Base-by-base conservation (phyloP, 2,888 invertebrate genomes). In the Aleiodes alternator region DNA sequence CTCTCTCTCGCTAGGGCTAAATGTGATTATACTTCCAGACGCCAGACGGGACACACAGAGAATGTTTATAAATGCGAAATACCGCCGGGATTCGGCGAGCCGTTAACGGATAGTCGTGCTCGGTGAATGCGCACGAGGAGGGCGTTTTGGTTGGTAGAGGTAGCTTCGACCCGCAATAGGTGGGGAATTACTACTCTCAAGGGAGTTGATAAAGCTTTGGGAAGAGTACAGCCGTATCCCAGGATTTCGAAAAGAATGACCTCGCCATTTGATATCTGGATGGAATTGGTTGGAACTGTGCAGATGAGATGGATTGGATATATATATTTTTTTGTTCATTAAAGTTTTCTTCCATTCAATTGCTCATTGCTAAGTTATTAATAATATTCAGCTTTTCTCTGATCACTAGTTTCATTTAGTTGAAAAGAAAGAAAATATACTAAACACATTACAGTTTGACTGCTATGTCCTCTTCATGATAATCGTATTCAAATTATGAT, bases 11-110 rank as follows among this genome's bases (percentile, higher is more conserved):
- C 38, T 43, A 29, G 64, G 29, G 55, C 55, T 29, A 66, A 72
- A 66, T 72, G 72, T 72, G 66, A 72, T 72, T 72, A 72, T 64
- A 72, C 64, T 53, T 55, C 7, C 11, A 53, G 34, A 34, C 34
- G 55, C 55, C 64, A 31, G 55, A 55, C 56, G 66, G 43, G 56
- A 72, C 55, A 53, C 55, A 53, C 55, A 14, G 56, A 72, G 56
- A 72, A 72, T 72, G 56, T 72, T 72, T 72, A 72, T 72, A 72
- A 72, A 72, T 72, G 72, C 66, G 66, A 66, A 72, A 66, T 66
- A 72, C 72, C 72, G 29, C 29, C 48, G 72, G 72, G 72, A 72
- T 66, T 72, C 72, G 66, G 51, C 55, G 72, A 66, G 66, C 55
- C 66, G 55, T 72, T 55, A 72, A 66, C 66, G 56, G 43, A 72